phyloP scores from a whole-genome alignment of 2,113 vertebrate species.

The Odocoileus virginianus region DNA sequence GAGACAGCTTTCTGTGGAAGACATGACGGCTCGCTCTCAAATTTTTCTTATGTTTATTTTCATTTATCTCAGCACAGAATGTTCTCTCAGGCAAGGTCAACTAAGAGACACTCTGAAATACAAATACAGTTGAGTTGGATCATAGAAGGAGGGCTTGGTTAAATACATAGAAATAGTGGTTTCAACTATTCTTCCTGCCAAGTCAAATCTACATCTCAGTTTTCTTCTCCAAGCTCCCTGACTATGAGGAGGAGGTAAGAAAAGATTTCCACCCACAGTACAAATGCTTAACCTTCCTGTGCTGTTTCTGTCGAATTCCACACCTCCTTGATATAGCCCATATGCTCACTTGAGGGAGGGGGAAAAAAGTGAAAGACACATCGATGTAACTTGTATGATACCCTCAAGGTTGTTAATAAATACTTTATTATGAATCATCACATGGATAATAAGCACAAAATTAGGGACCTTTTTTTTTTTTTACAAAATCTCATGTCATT shows the following conservation, averaged over 20 bases:
- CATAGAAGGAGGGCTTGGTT: neutral
- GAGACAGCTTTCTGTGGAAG: neutral
- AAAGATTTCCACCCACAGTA: neutral
- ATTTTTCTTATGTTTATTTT: constrained; percentile 31
- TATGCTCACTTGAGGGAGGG: neutral
- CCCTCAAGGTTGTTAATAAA: neutral
- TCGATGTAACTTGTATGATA: rapidly evolving
- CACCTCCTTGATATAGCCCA: neutral
- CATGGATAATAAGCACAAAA: neutral
- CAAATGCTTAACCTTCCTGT: no score
- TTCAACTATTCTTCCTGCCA: neutral
- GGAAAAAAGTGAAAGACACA: neutral
- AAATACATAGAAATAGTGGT: neutral
- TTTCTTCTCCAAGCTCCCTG: neutral
- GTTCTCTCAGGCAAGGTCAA: constrained; percentile 28
- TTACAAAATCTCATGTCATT: neutral
- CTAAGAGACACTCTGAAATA: neutral
- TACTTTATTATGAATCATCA: neutral
- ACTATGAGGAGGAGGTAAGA: neutral
- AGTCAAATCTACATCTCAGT: neutral
- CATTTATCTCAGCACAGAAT: neutral
- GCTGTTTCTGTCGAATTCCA: neutral
- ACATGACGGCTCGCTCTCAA: neutral
- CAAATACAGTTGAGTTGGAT: neutral
- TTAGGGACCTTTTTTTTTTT: neutral